Percentiles rank a stretch among this genome's conserved stretches.
Conservation (phyloP, 1,140 invertebrate species). For the Heliconius hewitsoni region DNA sequence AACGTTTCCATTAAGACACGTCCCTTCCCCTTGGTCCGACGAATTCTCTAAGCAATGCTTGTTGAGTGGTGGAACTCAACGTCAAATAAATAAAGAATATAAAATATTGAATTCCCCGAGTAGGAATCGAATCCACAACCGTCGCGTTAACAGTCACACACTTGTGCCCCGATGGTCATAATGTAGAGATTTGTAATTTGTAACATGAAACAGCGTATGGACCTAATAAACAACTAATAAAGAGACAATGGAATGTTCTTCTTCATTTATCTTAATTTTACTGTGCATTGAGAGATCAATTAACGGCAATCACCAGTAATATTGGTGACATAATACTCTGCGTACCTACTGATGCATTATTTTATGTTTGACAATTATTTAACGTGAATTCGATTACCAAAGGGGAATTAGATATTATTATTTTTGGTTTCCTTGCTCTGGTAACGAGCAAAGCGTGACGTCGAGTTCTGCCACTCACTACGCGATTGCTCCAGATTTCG, state of each 20-base stretch:
- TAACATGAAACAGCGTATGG: not conserved
- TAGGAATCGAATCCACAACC: not conserved
- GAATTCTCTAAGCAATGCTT: no score
- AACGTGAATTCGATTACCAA: not conserved
- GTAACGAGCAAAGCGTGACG: no score
- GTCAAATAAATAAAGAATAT: no score
- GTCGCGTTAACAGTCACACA: not conserved
- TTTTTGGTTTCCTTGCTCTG: no score
- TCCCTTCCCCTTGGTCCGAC: no score
- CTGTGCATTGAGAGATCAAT: slow-evolving; percentile 10
- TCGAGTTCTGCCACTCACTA: no score
- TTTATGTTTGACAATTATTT: not conserved
- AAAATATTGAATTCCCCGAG: no score
- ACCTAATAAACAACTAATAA: not conserved
- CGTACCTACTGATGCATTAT: not conserved
- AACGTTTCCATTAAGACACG: no score
- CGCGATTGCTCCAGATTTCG: no score
- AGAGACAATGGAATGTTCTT: not conserved
- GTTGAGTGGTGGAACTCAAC: no score
- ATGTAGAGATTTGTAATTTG: not conserved
- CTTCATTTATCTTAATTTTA: slow-evolving; percentile 4
- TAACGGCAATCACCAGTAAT: not conserved
- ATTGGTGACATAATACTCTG: slow-evolving; percentile 8
- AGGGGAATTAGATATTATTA: no score
- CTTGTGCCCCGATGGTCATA: not conserved